Evolutionary conservation across 1,140 invertebrate genomes (phyloP).

Genomic region (Lucilia cuprina): DNA sequence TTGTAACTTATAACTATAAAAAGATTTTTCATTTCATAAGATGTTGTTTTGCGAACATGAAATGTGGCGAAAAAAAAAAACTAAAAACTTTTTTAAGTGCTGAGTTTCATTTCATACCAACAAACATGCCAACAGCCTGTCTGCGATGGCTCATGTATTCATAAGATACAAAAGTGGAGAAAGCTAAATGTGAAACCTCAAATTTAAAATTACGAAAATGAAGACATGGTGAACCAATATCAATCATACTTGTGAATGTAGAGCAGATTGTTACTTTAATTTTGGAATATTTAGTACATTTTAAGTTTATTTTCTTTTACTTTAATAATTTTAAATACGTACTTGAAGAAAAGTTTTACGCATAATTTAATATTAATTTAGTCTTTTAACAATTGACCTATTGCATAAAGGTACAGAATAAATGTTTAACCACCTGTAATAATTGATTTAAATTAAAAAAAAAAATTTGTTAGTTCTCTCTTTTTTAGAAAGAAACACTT

Average conservation of each 20-base stretch:
- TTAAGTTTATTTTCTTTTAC: too few species aligned
- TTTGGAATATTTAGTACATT: neutral
- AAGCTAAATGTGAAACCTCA: neutral
- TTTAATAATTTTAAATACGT: too few species aligned
- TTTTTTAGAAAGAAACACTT: too few species aligned
- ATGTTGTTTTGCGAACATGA: neutral
- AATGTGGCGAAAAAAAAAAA: neutral
- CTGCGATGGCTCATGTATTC: neutral
- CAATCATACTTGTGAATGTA: neutral
- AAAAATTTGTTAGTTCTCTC: too few species aligned
- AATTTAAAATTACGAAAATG: neutral
- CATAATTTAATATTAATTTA: too few species aligned
- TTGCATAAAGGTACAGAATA: too few species aligned
- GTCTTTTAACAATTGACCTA: too few species aligned
- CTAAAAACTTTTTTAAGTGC: neutral
- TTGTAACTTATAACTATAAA: neutral
- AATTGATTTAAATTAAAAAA: too few species aligned
- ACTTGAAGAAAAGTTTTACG: too few species aligned
- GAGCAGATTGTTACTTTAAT: neutral
- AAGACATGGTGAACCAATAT: neutral
- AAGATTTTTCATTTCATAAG: neutral
- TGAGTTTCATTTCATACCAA: neutral
- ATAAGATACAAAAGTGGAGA: neutral
- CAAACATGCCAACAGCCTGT: neutral
- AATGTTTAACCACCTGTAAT: too few species aligned